Evolutionary conservation across 2,888 invertebrate species (phyloP).

Genomic region (Mycalesis mineus): DNA sequence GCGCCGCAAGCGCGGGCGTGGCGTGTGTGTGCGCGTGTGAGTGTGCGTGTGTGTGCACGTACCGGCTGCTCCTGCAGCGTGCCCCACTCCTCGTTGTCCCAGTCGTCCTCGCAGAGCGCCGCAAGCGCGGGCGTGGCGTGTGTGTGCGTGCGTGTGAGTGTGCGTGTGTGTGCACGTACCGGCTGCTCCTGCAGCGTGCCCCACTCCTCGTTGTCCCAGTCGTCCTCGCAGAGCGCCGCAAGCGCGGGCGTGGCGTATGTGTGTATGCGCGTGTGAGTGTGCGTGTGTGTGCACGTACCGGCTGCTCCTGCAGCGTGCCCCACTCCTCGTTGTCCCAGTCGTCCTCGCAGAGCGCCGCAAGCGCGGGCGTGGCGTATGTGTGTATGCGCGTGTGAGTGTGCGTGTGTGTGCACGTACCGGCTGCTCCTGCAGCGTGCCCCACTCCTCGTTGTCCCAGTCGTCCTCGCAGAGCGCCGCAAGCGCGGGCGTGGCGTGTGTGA

Average conservation of each 20-base stretch:
- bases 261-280: too few species aligned
- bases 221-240: slow-evolving; percentile 82
- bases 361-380: slow-evolving; percentile 71
- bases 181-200: slow-evolving; percentile 90
- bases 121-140: slow-evolving; percentile 73
- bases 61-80: slow-evolving; percentile 90
- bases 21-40: slow-evolving; percentile 72
- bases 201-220: slow-evolving; percentile 92
- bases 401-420: too few species aligned
- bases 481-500: slow-evolving; percentile 71
- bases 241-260: slow-evolving; percentile 72
- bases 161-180: too few species aligned
- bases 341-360: slow-evolving; percentile 80
- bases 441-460: slow-evolving; percentile 92
- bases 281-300: too few species aligned
- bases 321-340: slow-evolving; percentile 93
- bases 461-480: slow-evolving; percentile 80
- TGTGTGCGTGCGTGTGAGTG: too few species aligned
- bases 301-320: slow-evolving; percentile 91
- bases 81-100: slow-evolving; percentile 93
- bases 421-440: slow-evolving; percentile 91
- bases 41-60: too few species aligned
- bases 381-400: too few species aligned
- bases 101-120: slow-evolving; percentile 83
- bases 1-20: slow-evolving; percentile 75